Evolutionary conservation across 2,113 vertebrate species (phyloP).

Genomic region (Chloropsis hardwickii): DNA sequence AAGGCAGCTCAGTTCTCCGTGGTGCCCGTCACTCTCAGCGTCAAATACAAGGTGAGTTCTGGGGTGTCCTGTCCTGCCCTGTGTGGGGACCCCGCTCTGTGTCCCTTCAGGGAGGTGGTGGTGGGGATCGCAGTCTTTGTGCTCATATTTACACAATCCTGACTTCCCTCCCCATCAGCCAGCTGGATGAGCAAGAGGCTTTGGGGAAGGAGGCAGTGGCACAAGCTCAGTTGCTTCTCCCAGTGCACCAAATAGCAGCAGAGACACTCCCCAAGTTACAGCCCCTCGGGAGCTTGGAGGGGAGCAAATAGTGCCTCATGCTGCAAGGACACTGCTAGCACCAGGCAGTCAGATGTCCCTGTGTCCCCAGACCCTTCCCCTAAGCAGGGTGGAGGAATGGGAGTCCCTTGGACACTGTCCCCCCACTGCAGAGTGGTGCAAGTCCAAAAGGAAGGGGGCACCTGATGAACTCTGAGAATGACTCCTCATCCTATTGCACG

Average conservation of each 20-base stretch:
- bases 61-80: not conserved
- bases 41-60: conserved; percentile 78
- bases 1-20: conserved; percentile 78
- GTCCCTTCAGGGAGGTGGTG: fast-evolving
- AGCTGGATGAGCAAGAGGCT: not conserved
- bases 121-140: not conserved
- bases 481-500: not conserved
- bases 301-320: not conserved
- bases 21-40: conserved; percentile 68
- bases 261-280: fast-evolving
- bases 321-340: not conserved
- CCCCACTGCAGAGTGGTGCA: fast-evolving
- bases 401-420: fast-evolving
- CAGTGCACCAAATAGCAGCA: not conserved
- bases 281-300: not conserved
- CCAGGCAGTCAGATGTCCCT: fast-evolving
- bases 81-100: fast-evolving
- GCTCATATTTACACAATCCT: not conserved
- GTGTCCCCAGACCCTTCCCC: not conserved
- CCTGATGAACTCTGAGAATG: not conserved
- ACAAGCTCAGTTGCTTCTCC: not conserved
- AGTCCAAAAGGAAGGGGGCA: not conserved
- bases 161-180: not conserved
- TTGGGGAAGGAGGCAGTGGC: not conserved
- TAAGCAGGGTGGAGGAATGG: not conserved